Evolutionary conservation across 1,140 invertebrate species (phyloP).

Genomic region (Metaphire vulgaris): DNA sequence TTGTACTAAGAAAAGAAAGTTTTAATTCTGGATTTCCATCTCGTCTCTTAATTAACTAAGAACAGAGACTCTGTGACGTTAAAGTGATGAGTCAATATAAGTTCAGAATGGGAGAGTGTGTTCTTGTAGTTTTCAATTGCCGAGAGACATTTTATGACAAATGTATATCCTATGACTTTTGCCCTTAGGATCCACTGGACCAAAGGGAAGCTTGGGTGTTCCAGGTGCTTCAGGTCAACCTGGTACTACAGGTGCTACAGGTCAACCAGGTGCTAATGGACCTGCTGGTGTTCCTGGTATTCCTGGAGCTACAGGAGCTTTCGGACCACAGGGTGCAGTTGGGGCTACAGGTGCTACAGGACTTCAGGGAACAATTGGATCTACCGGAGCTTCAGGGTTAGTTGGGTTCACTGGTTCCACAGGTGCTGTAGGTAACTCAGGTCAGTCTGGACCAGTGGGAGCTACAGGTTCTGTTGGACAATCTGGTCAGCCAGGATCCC

Average conservation of each 20-base stretch:
- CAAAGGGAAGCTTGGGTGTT: neutral
- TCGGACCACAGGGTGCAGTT: neutral
- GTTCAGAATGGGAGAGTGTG: no score
- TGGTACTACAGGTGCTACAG: neutral
- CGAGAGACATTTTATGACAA: no score
- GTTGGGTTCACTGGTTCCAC: neutral
- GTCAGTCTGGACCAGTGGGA: neutral
- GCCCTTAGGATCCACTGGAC: neutral
- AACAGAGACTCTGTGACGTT: no score
- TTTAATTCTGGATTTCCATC: no score
- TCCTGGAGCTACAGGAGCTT: neutral
- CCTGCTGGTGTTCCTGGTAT: neutral
- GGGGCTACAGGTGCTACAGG: no score
- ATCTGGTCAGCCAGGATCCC: neutral
- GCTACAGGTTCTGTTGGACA: neutral
- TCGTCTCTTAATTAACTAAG: no score
- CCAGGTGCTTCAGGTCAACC: neutral
- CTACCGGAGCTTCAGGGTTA: neutral
- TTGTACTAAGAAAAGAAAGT: no score
- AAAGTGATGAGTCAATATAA: no score
- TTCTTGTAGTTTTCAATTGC: no score
- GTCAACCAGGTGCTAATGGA: neutral
- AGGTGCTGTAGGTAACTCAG: neutral
- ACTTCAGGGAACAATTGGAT: neutral
- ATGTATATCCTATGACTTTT: no score